Evolutionary conservation across 2,888 invertebrate genomes (phyloP).

Genomic region (Apodemia mormo): DNA sequence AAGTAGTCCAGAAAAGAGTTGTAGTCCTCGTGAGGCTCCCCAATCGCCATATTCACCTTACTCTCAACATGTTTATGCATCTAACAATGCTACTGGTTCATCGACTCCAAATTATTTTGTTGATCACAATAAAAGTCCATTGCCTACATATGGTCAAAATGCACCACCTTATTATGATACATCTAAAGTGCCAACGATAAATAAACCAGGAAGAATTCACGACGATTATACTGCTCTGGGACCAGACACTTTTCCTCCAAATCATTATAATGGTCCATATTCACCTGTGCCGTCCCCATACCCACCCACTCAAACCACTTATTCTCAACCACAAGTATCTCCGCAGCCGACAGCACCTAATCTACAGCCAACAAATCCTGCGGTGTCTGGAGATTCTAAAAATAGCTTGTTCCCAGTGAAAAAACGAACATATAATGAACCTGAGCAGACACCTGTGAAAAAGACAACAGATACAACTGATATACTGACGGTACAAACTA

Average conservation of each 20-base stretch:
- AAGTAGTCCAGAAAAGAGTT: slow-evolving; percentile 92
- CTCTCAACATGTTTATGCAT: slow-evolving; percentile 73
- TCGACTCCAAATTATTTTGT: slow-evolving; percentile 68
- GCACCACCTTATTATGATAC: slow-evolving; percentile 84
- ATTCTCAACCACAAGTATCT: slow-evolving; percentile 56
- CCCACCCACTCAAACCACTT: slow-evolving; percentile 58
- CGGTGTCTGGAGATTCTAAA: slow-evolving; percentile 55
- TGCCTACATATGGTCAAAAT: slow-evolving; percentile 70
- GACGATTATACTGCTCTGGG: slow-evolving; percentile 81
- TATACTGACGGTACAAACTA: slow-evolving; percentile 41
- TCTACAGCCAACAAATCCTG: slow-evolving; percentile 36
- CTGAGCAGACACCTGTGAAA: slow-evolving; percentile 53
- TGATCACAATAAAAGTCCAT: slow-evolving; percentile 72
- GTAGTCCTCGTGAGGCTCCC: slow-evolving; percentile 89
- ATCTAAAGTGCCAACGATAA: slow-evolving; percentile 67
- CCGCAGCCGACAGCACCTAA: slow-evolving; percentile 50
- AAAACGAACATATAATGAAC: slow-evolving; percentile 83
- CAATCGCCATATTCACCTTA: slow-evolving; percentile 74
- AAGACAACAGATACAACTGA: slow-evolving; percentile 54
- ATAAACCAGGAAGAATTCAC: slow-evolving; percentile 73
- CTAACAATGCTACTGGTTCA: slow-evolving; percentile 58
- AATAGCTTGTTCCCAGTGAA: slow-evolving; percentile 83
- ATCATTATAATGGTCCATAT: slow-evolving; percentile 66
- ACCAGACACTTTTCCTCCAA: slow-evolving; percentile 79
- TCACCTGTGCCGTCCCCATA: slow-evolving; percentile 65